Conservation (phyloP, 2,888 invertebrate genomes). For the Dorcus hopei region DNA sequence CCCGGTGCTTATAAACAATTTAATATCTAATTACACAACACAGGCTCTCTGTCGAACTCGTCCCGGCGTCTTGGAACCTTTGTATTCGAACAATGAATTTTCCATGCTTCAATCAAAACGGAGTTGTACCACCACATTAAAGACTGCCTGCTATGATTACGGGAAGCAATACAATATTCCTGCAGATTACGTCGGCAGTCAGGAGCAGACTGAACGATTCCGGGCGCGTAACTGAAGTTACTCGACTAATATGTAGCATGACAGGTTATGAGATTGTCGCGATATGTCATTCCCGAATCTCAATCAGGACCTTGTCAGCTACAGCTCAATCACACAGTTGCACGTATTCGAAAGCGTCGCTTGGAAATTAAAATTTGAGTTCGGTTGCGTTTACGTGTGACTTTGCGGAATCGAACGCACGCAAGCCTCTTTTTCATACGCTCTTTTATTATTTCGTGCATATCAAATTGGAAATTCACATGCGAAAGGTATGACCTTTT, state of each 20-base stretch:
- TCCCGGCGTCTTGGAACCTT: slow-evolving; percentile 7
- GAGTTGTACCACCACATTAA: slow-evolving; percentile 20
- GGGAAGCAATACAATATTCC: slow-evolving; percentile 15
- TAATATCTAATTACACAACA: slow-evolving; percentile 8
- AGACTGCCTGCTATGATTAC: slow-evolving; percentile 21
- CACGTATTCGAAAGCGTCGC: slow-evolving; percentile 1
- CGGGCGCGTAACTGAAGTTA: slow-evolving; percentile 25
- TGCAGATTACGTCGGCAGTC: slow-evolving; percentile 17
- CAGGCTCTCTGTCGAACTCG: slow-evolving; percentile 5
- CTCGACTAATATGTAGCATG: slow-evolving; percentile 39
- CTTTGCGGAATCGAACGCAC: too few species aligned
- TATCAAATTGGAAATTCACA: too few species aligned
- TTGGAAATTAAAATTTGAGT: not conserved
- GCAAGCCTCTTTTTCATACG: too few species aligned
- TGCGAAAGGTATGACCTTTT: too few species aligned
- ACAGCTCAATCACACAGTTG: slow-evolving; percentile 32
- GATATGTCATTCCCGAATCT: slow-evolving; percentile 39
- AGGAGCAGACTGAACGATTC: slow-evolving; percentile 16
- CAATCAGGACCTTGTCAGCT: slow-evolving; percentile 38
- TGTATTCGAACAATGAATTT: slow-evolving; percentile 14
- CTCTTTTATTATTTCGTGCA: too few species aligned
- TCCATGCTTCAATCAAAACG: slow-evolving; percentile 18
- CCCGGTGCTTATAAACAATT: slow-evolving; percentile 4
- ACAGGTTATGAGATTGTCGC: slow-evolving; percentile 40
- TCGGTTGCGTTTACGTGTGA: not conserved